These are phyloP conservation scores for Oreochromis spilurus DNA, from an alignment of 2,113 vertebrate genomes.

Conservation along the genomic window DNA sequence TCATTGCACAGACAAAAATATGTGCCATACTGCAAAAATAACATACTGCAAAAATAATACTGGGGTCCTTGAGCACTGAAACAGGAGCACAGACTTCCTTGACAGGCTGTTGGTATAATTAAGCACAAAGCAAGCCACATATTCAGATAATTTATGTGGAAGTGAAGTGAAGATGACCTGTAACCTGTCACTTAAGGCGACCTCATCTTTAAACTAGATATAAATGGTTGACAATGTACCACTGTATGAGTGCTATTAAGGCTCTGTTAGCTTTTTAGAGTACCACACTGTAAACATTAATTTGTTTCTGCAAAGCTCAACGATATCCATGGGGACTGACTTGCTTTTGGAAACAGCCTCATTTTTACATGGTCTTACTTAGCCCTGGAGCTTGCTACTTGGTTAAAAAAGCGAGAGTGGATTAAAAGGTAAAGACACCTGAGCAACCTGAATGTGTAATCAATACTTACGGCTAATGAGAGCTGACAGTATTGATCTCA, in stretches of 20 bases:
- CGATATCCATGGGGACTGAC: background rate
- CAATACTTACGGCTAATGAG: constrained; percentile 45
- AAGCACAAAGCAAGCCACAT: background rate
- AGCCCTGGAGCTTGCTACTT: background rate
- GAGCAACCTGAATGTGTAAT: constrained; percentile 24
- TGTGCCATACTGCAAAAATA: background rate
- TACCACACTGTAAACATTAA: background rate
- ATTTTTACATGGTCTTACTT: background rate
- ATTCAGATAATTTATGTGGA: background rate
- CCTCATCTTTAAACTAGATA: background rate
- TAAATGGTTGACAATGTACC: background rate
- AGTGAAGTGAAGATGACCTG: background rate
- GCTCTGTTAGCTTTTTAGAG: background rate
- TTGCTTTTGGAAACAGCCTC: background rate
- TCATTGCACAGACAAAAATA: background rate
- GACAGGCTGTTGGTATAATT: background rate
- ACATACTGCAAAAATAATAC: background rate
- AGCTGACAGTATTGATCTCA: constrained; percentile 63
- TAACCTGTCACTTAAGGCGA: background rate
- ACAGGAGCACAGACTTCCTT: background rate
- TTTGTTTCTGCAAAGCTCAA: background rate
- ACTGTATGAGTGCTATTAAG: background rate
- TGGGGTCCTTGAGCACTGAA: background rate
- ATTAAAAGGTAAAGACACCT: constrained; percentile 13
- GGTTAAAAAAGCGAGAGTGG: background rate